Evolutionary conservation across 2,113 vertebrate genomes (phyloP).

Genomic region (Petaurus breviceps): DNA sequence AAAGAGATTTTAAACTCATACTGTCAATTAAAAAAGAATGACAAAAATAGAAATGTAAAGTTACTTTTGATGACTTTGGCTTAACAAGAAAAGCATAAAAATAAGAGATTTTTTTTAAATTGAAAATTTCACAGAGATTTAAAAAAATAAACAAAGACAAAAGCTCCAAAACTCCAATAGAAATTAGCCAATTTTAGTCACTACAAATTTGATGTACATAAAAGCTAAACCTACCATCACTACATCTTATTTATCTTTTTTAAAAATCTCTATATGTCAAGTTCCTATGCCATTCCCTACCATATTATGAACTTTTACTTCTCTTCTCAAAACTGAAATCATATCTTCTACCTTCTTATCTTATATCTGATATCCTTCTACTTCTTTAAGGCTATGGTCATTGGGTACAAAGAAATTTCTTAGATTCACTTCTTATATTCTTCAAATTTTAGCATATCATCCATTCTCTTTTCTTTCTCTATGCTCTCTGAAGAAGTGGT

Average conservation of each 20-base stretch:
- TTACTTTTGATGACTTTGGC: background rate
- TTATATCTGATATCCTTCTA: background rate
- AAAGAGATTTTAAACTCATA: background rate
- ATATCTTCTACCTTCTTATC: background rate
- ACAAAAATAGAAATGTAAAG: conserved; percentile 24
- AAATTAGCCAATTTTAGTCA: conserved; percentile 1
- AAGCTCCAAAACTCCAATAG: background rate
- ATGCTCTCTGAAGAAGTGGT: background rate
- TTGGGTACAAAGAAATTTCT: background rate
- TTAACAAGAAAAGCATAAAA: background rate
- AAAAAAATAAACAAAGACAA: background rate
- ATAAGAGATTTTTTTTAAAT: background rate
- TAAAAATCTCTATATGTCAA: background rate
- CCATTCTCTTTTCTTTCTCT: background rate
- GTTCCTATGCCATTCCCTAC: background rate
- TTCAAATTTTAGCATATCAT: background rate
- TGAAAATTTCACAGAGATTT: background rate
- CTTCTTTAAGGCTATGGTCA: background rate
- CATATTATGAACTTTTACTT: background rate
- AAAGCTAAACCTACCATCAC: background rate
- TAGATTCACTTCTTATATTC: background rate
- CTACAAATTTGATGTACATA: background rate
- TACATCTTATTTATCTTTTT: background rate
- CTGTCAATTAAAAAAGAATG: background rate
- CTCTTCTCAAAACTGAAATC: background rate